Evolutionary conservation across 2,113 vertebrate genomes (phyloP).

Genomic region (Lates calcarifer): DNA sequence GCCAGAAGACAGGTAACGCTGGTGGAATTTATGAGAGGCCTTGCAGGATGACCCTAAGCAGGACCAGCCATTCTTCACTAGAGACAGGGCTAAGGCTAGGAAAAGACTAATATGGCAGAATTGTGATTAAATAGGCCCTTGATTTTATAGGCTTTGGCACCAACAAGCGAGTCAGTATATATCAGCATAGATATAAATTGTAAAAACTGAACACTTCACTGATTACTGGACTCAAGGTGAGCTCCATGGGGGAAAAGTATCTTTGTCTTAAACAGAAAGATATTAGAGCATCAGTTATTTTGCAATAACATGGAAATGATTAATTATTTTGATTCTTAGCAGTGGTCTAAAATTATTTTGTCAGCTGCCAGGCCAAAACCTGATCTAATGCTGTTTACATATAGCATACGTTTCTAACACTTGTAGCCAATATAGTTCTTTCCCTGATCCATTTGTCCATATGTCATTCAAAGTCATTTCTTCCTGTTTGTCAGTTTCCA

Average conservation of each 20-base stretch:
- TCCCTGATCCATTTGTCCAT: neutral
- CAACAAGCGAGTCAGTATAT: conserved; percentile 58
- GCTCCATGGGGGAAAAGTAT: conserved; percentile 2
- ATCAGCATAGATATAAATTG: conserved; percentile 62
- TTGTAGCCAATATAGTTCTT: neutral
- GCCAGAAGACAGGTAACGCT: conserved; percentile 73
- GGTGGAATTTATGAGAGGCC: conserved; percentile 78
- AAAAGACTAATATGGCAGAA: conserved; percentile 73
- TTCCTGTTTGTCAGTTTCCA: conserved; percentile 17
- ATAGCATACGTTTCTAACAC: neutral
- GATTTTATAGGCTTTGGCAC: conserved; percentile 64
- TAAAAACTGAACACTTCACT: conserved; percentile 51
- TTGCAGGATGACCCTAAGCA: conserved; percentile 75
- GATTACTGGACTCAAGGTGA: conserved; percentile 60
- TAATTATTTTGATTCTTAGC: neutral
- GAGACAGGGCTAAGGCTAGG: conserved; percentile 69
- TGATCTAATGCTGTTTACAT: neutral
- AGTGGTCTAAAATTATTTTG: neutral
- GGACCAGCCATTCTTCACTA: conserved; percentile 68
- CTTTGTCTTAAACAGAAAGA: conserved; percentile 14
- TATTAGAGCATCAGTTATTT: neutral
- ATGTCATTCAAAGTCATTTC: conserved; percentile 1
- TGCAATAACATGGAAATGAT: neutral
- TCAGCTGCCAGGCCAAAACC: neutral
- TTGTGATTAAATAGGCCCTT: conserved; percentile 70